Conservation (phyloP, 2,797 vertebrate species). For the Otolemur crassicaudatus region DNA sequence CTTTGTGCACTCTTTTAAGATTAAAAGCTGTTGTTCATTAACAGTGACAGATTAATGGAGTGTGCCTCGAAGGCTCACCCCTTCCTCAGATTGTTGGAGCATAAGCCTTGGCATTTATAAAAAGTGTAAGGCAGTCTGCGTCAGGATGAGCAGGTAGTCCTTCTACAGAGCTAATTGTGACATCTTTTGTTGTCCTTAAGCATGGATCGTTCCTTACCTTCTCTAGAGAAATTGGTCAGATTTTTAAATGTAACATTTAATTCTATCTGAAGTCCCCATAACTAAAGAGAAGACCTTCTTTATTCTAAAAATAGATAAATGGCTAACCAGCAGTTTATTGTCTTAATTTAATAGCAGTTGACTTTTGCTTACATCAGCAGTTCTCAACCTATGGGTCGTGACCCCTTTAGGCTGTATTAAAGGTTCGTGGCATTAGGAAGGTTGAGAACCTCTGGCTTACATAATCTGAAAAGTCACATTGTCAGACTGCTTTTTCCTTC, state of each 20-base stretch:
- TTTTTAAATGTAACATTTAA: conserved; percentile 46
- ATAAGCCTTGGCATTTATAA: neutral
- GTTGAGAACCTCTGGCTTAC: too few species aligned
- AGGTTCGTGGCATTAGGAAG: too few species aligned
- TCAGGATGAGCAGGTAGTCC: neutral
- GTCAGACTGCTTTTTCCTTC: neutral
- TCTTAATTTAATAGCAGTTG: neutral
- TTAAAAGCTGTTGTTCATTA: neutral
- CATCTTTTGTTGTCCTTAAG: neutral
- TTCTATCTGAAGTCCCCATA: neutral
- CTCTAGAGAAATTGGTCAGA: conserved; percentile 28
- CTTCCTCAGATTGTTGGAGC: neutral
- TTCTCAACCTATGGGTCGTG: too few species aligned
- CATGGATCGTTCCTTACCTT: neutral
- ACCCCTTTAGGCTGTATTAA: too few species aligned
- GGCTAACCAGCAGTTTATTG: neutral
- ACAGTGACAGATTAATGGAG: neutral
- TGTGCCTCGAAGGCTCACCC: neutral
- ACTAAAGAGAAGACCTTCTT: neutral
- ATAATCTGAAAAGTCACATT: neutral
- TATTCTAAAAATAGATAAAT: conserved; percentile 25
- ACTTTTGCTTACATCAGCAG: neutral
- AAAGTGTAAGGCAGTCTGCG: neutral
- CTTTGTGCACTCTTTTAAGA: neutral
- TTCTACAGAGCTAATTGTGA: neutral